Conservation (phyloP, 92 coral and sea anemone genomes). For the Umimayanthus kanabou region DNA sequence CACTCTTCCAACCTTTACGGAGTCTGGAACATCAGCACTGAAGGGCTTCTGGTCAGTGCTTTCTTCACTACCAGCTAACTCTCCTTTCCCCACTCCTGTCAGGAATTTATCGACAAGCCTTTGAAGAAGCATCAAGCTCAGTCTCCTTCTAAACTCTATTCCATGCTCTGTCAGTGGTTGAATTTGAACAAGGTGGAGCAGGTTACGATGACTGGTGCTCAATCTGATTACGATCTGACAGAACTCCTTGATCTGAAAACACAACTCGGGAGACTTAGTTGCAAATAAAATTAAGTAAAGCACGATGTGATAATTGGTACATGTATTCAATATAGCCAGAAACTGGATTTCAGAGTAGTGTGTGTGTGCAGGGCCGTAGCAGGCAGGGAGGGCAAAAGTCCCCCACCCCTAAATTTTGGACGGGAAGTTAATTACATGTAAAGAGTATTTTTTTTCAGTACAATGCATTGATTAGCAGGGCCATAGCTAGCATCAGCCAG, state of each 20-base stretch:
- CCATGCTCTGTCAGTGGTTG: conserved; percentile 86
- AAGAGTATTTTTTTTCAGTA: no score
- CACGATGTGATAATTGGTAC: background rate
- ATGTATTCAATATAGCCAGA: background rate
- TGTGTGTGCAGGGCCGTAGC: no score
- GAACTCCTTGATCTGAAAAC: conserved; percentile 71
- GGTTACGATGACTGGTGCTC: conserved; percentile 72
- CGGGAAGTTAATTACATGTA: no score
- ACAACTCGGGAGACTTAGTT: background rate
- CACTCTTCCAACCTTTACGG: conserved; percentile 45
- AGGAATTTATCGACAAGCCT: conserved; percentile 54
- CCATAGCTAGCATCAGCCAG: no score
- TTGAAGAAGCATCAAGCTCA: conserved; percentile 56
- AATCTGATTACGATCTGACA: conserved; percentile 55
- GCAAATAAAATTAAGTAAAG: background rate
- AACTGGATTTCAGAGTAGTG: background rate
- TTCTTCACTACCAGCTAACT: background rate
- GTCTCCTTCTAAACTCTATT: conserved; percentile 59
- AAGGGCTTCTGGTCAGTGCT: conserved; percentile 20
- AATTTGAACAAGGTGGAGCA: conserved; percentile 72
- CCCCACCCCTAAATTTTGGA: no score
- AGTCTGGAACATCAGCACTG: conserved; percentile 38
- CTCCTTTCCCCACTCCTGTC: conserved; percentile 1
- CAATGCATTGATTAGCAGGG: no score
- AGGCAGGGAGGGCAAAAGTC: no score